These are phyloP conservation scores for Pseudois nayaur DNA, from an alignment of 2,113 vertebrate genomes.

Conservation along the genomic window DNA sequence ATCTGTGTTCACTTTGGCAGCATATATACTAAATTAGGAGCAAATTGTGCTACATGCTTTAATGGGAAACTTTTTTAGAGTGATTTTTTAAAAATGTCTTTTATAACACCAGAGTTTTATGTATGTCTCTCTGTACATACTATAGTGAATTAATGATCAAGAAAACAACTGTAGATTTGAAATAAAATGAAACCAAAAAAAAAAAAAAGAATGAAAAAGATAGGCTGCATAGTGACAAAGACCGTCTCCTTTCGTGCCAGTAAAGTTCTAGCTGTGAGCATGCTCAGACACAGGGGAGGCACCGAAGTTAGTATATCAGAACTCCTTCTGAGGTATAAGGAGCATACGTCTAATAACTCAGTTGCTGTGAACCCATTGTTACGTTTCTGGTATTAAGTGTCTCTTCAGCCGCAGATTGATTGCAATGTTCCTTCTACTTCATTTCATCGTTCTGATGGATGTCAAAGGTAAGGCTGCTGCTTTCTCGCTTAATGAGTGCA, in stretches of 20 bases:
- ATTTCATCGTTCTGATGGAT: slow-evolving; percentile 55
- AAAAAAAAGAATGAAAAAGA: not conserved
- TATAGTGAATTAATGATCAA: not conserved
- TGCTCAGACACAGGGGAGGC: slow-evolving; percentile 45
- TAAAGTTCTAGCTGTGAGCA: slow-evolving; percentile 53
- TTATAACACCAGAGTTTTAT: not conserved
- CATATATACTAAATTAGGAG: not conserved
- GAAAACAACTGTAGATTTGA: slow-evolving; percentile 32
- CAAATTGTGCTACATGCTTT: not conserved
- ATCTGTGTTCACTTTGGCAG: not conserved
- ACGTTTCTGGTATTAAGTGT: slow-evolving; percentile 9
- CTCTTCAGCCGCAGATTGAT: not conserved
- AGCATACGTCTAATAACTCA: slow-evolving; percentile 15
- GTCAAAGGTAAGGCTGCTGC: slow-evolving; percentile 59
- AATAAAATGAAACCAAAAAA: slow-evolving; percentile 39
- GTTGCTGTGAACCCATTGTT: not conserved
- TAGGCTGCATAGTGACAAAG: slow-evolving; percentile 30
- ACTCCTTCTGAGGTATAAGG: slow-evolving; percentile 46
- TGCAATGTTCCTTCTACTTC: slow-evolving; percentile 64
- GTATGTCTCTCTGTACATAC: not conserved
- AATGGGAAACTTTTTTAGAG: not conserved
- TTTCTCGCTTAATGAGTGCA: slow-evolving; percentile 21
- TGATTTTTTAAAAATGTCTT: not conserved
- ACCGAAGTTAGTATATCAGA: slow-evolving; percentile 41
- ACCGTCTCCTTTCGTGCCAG: slow-evolving; percentile 28